phyloP scores from a whole-genome alignment of 2,113 vertebrate species.

The Anser brachyrhynchus region DNA sequence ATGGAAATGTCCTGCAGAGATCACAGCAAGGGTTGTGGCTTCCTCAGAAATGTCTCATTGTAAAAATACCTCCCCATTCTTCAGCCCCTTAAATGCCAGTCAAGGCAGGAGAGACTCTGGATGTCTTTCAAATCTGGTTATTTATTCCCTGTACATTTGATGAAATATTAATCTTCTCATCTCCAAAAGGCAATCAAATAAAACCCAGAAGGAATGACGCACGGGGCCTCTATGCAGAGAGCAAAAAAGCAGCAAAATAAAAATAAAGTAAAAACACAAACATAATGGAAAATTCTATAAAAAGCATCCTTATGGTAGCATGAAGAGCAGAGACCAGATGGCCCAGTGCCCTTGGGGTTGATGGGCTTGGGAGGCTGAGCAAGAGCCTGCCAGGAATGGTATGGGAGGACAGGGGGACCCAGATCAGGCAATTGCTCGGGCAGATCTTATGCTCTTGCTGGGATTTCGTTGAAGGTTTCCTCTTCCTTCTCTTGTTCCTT shows the following conservation, averaged over 20 bases:
- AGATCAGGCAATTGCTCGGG: background rate
- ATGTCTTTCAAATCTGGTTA: slow-evolving; percentile 33
- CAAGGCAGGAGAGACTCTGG: slow-evolving; percentile 3
- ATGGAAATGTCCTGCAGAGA: background rate
- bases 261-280: background rate
- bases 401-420: background rate
- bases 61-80: background rate
- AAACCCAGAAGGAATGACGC: background rate
- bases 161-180: slow-evolving; percentile 56
- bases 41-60: background rate
- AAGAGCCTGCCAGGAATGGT: background rate
- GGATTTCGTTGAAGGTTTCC: background rate
- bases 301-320: background rate
- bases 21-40: background rate
- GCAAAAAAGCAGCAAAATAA: background rate
- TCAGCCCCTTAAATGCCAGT: background rate
- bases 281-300: background rate
- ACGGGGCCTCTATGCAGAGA: background rate
- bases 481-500: background rate
- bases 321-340: background rate
- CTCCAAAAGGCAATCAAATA: slow-evolving; percentile 60
- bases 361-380: background rate
- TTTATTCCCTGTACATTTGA: slow-evolving; percentile 22
- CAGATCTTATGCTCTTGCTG: background rate
- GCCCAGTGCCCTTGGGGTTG: background rate